A percentile compares a stretch with the other conserved stretches of the same genome.
Conservation (phyloP, 2,888 invertebrate species). For the Trichogramma dendrolimi region DNA sequence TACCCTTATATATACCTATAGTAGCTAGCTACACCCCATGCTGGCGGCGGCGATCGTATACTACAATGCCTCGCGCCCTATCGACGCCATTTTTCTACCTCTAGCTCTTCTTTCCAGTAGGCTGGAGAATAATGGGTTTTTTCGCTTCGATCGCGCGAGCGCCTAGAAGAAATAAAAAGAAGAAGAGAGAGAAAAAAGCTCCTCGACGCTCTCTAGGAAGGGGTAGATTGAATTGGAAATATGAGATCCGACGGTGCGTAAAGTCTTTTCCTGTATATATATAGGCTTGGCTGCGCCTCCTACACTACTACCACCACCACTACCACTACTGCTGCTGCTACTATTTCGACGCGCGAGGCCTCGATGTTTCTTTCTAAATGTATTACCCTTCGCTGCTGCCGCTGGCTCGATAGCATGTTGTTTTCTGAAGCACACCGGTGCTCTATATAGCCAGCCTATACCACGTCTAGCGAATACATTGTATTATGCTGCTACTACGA, state of each 20-base stretch:
- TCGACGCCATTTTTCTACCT: conserved; percentile 18
- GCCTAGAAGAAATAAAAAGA: conserved; percentile 15
- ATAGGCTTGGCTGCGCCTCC: conserved; percentile 3
- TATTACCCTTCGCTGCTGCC: conserved; percentile 11
- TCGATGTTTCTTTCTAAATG: background rate
- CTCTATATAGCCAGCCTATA: too few species aligned
- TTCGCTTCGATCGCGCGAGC: background rate
- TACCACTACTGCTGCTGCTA: background rate
- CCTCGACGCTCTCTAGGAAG: conserved; percentile 9
- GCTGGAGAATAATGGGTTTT: conserved; percentile 45
- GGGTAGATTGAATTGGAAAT: conserved; percentile 46
- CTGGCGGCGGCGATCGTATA: too few species aligned
- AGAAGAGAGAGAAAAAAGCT: conserved; percentile 1
- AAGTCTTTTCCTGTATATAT: conserved; percentile 33
- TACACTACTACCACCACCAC: background rate
- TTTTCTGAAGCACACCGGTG: too few species aligned
- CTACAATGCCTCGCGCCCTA: too few species aligned
- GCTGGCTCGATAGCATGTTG: too few species aligned
- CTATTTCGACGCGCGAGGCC: background rate
- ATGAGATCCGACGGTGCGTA: conserved; percentile 45
- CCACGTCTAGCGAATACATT: too few species aligned
- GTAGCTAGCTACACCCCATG: too few species aligned
- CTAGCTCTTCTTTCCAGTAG: conserved; percentile 26
- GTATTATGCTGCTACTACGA: too few species aligned
- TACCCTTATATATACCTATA: too few species aligned